These are phyloP conservation scores for Chiloscyllium plagiosum DNA, from an alignment of 2,113 vertebrate genomes.

Conservation along the genomic window DNA sequence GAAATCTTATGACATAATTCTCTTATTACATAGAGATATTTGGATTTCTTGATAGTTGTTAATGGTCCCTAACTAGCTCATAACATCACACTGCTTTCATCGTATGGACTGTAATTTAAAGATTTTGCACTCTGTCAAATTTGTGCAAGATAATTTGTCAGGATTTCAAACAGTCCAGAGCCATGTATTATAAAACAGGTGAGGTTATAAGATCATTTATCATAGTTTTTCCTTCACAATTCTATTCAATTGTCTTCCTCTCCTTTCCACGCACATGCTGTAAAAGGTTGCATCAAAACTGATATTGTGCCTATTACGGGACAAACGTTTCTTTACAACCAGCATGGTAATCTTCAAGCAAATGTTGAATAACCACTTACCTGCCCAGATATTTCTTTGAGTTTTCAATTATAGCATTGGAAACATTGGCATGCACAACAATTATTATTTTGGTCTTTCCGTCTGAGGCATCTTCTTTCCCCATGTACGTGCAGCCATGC, in stretches of 20 bases:
- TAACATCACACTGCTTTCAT: not conserved
- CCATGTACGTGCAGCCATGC: not conserved
- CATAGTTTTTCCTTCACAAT: not conserved
- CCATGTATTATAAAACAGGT: not conserved
- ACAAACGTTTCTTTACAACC: not conserved
- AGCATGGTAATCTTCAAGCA: not conserved
- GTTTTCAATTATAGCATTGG: not conserved
- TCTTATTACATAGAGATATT: no score
- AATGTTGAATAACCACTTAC: not conserved
- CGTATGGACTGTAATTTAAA: not conserved
- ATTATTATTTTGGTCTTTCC: not conserved
- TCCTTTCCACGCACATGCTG: not conserved
- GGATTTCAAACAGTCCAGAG: not conserved
- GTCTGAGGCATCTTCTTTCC: not conserved
- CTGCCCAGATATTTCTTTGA: not conserved
- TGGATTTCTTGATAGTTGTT: no score
- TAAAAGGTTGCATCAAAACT: not conserved
- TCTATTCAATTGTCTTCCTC: not conserved
- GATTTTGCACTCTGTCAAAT: not conserved
- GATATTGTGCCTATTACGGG: not conserved
- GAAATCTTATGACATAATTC: no score
- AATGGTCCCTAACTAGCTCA: no score
- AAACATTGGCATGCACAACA: not conserved
- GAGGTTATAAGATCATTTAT: not conserved
- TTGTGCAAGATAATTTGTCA: not conserved